These are phyloP conservation scores for Mesocricetus auratus DNA, from an alignment of 2,113 vertebrate species.

Conservation along the genomic window DNA sequence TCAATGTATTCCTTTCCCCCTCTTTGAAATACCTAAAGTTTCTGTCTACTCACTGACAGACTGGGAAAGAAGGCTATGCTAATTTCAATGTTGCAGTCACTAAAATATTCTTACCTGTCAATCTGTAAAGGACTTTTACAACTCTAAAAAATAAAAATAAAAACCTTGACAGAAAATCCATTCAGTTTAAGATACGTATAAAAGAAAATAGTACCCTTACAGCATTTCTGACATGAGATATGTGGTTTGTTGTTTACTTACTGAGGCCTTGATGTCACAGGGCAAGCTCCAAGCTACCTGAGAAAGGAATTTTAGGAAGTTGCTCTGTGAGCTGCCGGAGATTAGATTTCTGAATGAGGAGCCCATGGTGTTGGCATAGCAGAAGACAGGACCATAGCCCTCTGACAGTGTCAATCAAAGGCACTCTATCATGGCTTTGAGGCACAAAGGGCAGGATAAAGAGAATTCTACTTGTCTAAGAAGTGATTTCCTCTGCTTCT, in stretches of 20 bases:
- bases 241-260: conserved; percentile 65
- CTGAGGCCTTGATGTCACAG: conserved; percentile 59
- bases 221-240: conserved; percentile 62
- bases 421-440: conserved; percentile 45
- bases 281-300: background rate
- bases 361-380: background rate
- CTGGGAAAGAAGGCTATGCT: conserved; percentile 60
- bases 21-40: conserved; percentile 50
- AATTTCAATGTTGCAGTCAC: conserved; percentile 24
- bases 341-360: conserved; percentile 74
- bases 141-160: conserved; percentile 32
- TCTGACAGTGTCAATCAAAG: conserved; percentile 54
- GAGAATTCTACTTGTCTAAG: conserved; percentile 62
- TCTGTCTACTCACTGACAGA: conserved; percentile 38
- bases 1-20: background rate
- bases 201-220: conserved; percentile 29
- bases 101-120: conserved; percentile 55
- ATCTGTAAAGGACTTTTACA: conserved; percentile 29
- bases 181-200: background rate
- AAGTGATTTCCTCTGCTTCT: conserved; percentile 61
- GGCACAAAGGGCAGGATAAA: conserved; percentile 55
- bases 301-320: conserved; percentile 70
- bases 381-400: background rate
- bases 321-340: conserved; percentile 50
- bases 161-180: conserved; percentile 54